Evolutionary conservation across 2,113 vertebrate genomes (phyloP), one percentile per base, ranked within the genome.

Genomic region (Hucho hucho): DNA sequence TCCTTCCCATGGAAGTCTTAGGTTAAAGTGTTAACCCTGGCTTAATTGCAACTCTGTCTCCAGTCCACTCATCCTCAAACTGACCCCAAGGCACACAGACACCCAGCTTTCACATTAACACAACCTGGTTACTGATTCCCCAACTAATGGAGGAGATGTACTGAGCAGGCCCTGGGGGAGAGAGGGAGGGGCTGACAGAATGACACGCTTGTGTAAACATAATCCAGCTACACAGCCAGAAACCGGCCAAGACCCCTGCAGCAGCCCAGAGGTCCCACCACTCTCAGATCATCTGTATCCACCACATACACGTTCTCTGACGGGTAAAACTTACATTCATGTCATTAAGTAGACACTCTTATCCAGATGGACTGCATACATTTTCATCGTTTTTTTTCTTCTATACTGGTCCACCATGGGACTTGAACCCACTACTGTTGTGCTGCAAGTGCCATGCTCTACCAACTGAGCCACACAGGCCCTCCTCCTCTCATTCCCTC

Each of bases 1-100:
- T 80, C 78, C 83, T 86, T 82, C 74, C 86, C 78, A 64, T 76
- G 79, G 81, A 83, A 82, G 73, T 58, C 18, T 53, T 65, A 78
- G 83, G 83, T 83, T 86, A 76, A 86, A 81, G 79, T 79, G 84
- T 86, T 85, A 87, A 87, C 80, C 80, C 72, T 47, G 69, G 68
- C 84, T 87, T 87, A 87, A 88, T 83, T 87, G 79, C 73, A 73
- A 78, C 63, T 69, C 73, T 37, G 37, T 67, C 82, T 65, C 64
- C 69, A 24, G 59, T 53, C 49, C 11, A 13, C 46, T 74, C 58
- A 69, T 71, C 59, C 70, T 72, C 65, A 70, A 75, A 80, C 72
- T 76, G 74, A 80, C 79, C 74, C 74, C 61, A 24, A 78, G 75
- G 72, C 74, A 75, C 68, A 47, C 75, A 22, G 73, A 73, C 82